These are phyloP conservation scores for Luffia ferchaultella DNA, from an alignment of 2,888 invertebrate species.

Conservation along the genomic window DNA sequence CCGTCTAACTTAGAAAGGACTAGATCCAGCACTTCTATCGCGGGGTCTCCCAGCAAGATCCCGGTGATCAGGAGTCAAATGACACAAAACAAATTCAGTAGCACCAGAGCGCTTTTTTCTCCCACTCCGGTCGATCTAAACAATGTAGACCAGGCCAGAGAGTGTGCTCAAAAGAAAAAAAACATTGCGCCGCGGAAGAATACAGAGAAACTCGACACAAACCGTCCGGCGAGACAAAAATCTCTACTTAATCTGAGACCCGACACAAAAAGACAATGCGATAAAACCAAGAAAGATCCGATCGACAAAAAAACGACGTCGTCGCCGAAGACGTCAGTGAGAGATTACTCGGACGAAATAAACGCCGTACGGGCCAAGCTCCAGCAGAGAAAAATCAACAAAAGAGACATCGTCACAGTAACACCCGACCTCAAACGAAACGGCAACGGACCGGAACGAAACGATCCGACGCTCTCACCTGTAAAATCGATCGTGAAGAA, in stretches of 20 bases:
- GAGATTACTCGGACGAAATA: conserved; percentile 59
- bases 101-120: conserved; percentile 61
- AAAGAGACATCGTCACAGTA: conserved; percentile 41
- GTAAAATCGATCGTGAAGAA: conserved; percentile 59
- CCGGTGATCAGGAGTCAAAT: conserved; percentile 67
- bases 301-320: conserved; percentile 41
- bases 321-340: conserved; percentile 39
- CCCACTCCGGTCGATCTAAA: conserved; percentile 67
- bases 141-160: conserved; percentile 61
- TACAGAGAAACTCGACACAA: conserved; percentile 40
- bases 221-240: conserved; percentile 54
- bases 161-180: conserved; percentile 63
- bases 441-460: conserved; percentile 37
- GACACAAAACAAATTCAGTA: conserved; percentile 56
- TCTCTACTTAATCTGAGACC: conserved; percentile 49
- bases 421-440: conserved; percentile 37
- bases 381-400: conserved; percentile 53
- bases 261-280: conserved; percentile 42
- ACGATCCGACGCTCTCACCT: conserved; percentile 48
- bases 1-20: conserved; percentile 51
- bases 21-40: conserved; percentile 59
- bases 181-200: conserved; percentile 36
- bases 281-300: conserved; percentile 47
- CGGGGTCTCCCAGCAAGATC: conserved; percentile 69
- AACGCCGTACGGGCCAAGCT: conserved; percentile 56